Evolutionary conservation across 1,140 invertebrate genomes (phyloP).

Genomic region (Pomacea maculata): DNA sequence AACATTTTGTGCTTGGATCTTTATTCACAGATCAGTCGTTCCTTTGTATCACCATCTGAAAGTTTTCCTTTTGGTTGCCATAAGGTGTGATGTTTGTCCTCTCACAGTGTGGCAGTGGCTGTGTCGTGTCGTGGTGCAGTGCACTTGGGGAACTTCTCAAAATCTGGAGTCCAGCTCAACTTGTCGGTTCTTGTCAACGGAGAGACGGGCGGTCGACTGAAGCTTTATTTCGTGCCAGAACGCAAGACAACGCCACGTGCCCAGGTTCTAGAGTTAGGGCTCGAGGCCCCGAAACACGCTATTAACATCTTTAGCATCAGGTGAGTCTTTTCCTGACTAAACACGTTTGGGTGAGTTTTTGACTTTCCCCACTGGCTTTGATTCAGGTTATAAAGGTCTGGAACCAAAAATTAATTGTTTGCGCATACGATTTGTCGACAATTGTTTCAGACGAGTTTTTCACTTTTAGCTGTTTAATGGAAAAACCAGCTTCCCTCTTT

Average conservation of each 20-base stretch:
- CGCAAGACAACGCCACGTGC: background rate
- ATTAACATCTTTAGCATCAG: conserved; percentile 1
- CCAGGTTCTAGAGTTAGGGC: conserved; percentile 8
- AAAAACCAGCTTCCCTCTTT: too few species aligned
- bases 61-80: background rate
- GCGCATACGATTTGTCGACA: too few species aligned
- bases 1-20: background rate
- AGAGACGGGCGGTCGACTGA: background rate
- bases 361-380: too few species aligned
- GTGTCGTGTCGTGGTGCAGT: conserved; percentile 3
- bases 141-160: conserved; percentile 1
- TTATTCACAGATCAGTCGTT: background rate
- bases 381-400: too few species aligned
- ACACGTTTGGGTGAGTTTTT: too few species aligned
- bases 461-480: too few species aligned
- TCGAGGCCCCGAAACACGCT: background rate
- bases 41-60: background rate
- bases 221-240: background rate
- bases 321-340: background rate
- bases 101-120: conserved; percentile 11
- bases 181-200: conserved; percentile 10
- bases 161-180: conserved; percentile 3
- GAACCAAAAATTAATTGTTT: too few species aligned
- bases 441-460: too few species aligned
- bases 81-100: background rate